Percentiles rank a stretch among this genome's conserved stretches.
Conservation (phyloP, 1,140 invertebrate genomes). For the Phortica variegata region DNA sequence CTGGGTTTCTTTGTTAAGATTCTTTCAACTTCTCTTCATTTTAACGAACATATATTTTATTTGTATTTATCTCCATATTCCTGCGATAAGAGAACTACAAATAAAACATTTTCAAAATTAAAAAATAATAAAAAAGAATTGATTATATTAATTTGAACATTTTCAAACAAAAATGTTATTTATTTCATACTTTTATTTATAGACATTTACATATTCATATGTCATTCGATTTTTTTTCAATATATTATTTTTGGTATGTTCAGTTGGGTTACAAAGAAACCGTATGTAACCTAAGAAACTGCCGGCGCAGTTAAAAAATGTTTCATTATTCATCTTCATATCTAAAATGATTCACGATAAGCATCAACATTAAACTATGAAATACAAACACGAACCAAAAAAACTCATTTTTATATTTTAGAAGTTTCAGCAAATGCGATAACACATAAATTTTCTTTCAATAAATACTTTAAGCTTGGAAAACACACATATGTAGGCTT, state of each 20-base stretch:
- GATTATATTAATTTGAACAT: background rate
- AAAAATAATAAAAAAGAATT: too few species aligned
- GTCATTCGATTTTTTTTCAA: conserved; percentile 39
- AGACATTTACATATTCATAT: conserved; percentile 47
- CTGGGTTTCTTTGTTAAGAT: too few species aligned
- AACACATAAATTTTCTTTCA: too few species aligned
- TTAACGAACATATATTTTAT: too few species aligned
- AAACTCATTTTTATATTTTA: too few species aligned
- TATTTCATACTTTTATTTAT: conserved; percentile 44
- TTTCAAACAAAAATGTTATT: conserved; percentile 8
- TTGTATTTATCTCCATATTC: too few species aligned
- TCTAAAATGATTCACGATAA: conserved; percentile 22
- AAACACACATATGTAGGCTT: too few species aligned
- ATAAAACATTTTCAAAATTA: too few species aligned
- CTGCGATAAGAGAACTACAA: too few species aligned
- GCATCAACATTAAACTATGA: conserved; percentile 29
- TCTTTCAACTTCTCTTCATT: too few species aligned
- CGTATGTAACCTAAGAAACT: conserved; percentile 27
- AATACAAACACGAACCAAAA: conserved; percentile 1
- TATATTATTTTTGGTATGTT: conserved; percentile 31
- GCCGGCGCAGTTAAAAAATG: conserved; percentile 16
- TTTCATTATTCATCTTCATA: conserved; percentile 4
- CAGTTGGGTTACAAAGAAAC: conserved; percentile 17
- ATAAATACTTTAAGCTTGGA: too few species aligned
- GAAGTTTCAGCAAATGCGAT: too few species aligned